Conservation (phyloP, 1,140 invertebrate genomes). For the Pararge aegeria region DNA sequence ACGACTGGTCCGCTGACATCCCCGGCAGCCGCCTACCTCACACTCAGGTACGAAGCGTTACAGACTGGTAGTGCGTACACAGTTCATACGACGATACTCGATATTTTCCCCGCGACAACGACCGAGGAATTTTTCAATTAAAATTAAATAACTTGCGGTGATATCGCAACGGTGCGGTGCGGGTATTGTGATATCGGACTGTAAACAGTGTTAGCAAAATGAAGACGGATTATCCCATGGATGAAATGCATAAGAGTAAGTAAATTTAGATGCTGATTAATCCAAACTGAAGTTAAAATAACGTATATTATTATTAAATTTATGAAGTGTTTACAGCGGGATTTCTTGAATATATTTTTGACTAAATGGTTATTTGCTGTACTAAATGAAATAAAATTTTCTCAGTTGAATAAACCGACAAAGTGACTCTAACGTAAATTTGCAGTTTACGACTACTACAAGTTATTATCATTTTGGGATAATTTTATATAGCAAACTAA, state of each 20-base stretch:
- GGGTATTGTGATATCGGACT: conserved; percentile 36
- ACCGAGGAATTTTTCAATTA: conserved; percentile 56
- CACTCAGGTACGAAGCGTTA: conserved; percentile 58
- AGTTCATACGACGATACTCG: conserved; percentile 17
- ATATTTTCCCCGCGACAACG: conserved; percentile 21
- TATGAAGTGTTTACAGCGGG: too few species aligned
- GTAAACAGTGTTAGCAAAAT: conserved; percentile 59
- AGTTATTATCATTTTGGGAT: too few species aligned
- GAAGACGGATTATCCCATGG: conserved; percentile 77
- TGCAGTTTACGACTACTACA: too few species aligned
- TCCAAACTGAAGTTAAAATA: too few species aligned
- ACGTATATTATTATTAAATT: too few species aligned
- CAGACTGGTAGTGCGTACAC: conserved; percentile 58
- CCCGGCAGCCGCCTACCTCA: conserved; percentile 46
- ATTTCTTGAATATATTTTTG: too few species aligned
- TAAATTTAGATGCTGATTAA: too few species aligned
- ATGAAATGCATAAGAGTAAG: conserved; percentile 77
- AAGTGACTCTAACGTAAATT: too few species aligned
- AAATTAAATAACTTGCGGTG: conserved; percentile 51
- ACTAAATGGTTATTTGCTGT: too few species aligned
- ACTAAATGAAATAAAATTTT: too few species aligned
- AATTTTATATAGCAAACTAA: too few species aligned
- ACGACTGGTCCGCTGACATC: conserved; percentile 51
- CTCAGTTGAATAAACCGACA: too few species aligned
- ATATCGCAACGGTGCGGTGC: conserved; percentile 50